These are phyloP conservation scores for Adelosebastes latens DNA, from an alignment of 2,797 vertebrate genomes.

Conservation along the genomic window DNA sequence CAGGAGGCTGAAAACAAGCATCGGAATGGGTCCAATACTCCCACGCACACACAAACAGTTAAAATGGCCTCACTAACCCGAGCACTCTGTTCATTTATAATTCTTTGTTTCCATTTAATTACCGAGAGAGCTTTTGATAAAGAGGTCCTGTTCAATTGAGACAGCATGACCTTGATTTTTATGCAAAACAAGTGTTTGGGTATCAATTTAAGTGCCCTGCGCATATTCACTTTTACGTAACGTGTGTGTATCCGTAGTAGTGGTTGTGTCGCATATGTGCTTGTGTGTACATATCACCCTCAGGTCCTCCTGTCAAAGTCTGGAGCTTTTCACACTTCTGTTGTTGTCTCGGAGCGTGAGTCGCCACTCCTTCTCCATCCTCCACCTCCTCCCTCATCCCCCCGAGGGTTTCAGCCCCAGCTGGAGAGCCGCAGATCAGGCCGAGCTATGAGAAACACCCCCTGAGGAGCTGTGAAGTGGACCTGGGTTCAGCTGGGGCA, in stretches of 20 bases:
- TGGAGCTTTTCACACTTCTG: conserved; percentile 68
- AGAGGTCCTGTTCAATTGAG: conserved; percentile 37
- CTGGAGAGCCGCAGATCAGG: conserved; percentile 59
- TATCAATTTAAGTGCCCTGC: conserved; percentile 26
- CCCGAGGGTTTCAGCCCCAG: conserved; percentile 60
- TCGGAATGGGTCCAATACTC: conserved; percentile 13
- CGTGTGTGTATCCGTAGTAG: not conserved
- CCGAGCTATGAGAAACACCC: conserved; percentile 46
- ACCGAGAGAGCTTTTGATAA: conserved; percentile 39
- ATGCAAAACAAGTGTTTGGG: conserved; percentile 38
- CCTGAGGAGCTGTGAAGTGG: conserved; percentile 63
- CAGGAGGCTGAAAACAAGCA: conserved; percentile 49
- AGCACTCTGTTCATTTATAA: conserved; percentile 41
- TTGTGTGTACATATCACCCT: conserved; percentile 29
- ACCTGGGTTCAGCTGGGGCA: conserved; percentile 70
- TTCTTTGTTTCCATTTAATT: conserved; percentile 62
- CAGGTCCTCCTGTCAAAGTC: conserved; percentile 42
- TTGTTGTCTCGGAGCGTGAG: conserved; percentile 50
- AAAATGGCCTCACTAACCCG: conserved; percentile 29
- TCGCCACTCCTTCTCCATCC: not conserved
- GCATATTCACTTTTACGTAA: conserved; percentile 6
- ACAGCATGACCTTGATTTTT: conserved; percentile 24
- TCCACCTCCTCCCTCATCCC: not conserved
- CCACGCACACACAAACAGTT: conserved; percentile 12
- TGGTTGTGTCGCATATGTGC: not conserved